Conservation (phyloP, 2,888 invertebrate species). For the Carpatolechia fugitivella region DNA sequence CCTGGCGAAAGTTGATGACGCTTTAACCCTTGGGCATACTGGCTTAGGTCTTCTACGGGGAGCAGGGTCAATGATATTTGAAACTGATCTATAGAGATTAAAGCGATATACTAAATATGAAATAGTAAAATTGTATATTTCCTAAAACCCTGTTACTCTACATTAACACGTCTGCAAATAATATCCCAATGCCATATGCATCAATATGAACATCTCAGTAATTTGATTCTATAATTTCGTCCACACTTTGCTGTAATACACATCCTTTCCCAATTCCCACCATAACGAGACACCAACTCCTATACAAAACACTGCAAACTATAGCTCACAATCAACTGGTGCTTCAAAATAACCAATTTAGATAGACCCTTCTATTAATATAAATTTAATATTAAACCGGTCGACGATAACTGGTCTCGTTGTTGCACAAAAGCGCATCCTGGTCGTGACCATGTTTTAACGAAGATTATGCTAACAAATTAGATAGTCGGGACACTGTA, state of each 20-base stretch:
- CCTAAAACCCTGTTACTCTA: no score
- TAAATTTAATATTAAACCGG: background rate
- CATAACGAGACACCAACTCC: background rate
- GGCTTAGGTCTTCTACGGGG: no score
- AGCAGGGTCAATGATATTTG: no score
- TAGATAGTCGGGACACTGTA: slow-evolving; percentile 3
- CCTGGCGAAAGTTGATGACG: no score
- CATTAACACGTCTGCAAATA: no score
- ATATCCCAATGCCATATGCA: no score
- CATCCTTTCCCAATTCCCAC: background rate
- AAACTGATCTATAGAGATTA: no score
- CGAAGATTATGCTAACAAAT: slow-evolving; percentile 8
- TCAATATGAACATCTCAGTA: no score
- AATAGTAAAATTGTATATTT: no score
- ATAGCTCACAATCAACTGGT: background rate
- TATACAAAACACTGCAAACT: background rate
- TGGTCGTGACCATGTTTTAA: background rate
- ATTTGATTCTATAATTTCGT: no score
- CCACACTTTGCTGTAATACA: background rate
- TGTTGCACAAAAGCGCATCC: slow-evolving; percentile 4
- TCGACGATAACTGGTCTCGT: background rate
- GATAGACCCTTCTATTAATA: background rate
- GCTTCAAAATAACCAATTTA: background rate
- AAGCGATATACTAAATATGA: no score
- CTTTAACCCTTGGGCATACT: no score